Conservation (phyloP, 2,113 vertebrate species). For the Oncorhynchus keta region DNA sequence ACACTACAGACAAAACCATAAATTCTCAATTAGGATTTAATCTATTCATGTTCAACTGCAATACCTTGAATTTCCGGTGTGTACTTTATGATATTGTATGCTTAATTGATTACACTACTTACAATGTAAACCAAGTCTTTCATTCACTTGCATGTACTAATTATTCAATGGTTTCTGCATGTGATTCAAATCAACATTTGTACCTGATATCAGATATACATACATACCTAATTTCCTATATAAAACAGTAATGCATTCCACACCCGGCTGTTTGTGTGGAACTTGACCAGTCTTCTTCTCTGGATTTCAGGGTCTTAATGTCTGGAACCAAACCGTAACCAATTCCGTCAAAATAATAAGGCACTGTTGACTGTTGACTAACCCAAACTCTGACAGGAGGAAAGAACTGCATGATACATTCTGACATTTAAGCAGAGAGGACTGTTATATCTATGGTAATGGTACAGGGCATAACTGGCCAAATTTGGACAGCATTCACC, state of each 20-base stretch:
- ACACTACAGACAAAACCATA: too few relatives aligned
- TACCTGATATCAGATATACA: neutral
- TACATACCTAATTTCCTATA: conserved; percentile 75
- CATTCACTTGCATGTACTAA: neutral
- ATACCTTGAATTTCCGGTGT: too few relatives aligned
- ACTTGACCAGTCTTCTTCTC: conserved; percentile 54
- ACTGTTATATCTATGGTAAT: too few relatives aligned
- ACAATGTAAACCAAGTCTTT: neutral
- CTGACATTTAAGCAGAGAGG: too few relatives aligned
- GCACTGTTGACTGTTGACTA: too few relatives aligned
- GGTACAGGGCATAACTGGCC: too few relatives aligned
- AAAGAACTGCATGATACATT: too few relatives aligned
- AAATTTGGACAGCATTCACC: too few relatives aligned
- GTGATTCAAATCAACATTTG: neutral
- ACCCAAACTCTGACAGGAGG: too few relatives aligned
- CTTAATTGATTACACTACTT: neutral
- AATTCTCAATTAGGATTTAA: too few relatives aligned
- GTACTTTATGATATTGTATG: too few relatives aligned
- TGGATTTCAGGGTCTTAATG: conserved; percentile 14
- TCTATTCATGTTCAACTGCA: too few relatives aligned
- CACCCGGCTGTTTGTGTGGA: conserved; percentile 76
- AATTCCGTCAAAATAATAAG: conserved; percentile 83
- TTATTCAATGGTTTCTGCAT: neutral
- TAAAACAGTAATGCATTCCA: conserved; percentile 81
- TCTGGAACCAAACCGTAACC: conserved; percentile 75